Conservation (phyloP, 2,888 invertebrate genomes). For the Chalcis sispes region DNA sequence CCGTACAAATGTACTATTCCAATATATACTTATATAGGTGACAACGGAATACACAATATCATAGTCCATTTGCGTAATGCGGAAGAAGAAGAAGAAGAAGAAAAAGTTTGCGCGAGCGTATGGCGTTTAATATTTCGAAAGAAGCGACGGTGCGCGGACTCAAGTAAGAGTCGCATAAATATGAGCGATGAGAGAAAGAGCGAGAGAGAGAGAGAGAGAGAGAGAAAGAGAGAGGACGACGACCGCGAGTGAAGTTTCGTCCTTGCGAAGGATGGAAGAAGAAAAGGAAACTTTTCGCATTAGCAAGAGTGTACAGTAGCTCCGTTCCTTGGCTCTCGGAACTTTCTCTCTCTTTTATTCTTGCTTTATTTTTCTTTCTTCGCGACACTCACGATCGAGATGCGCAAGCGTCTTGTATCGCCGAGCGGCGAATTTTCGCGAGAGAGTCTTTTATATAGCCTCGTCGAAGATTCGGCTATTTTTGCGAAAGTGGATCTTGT, state of each 20-base stretch:
- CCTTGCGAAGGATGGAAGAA: too few species aligned
- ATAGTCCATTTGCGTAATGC: constrained; percentile 45
- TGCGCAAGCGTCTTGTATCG: background rate
- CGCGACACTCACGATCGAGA: background rate
- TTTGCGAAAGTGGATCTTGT: constrained; percentile 33
- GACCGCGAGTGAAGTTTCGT: constrained; percentile 47
- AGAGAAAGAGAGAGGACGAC: too few species aligned
- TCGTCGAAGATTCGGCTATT: constrained; percentile 24
- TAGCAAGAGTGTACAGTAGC: constrained; percentile 61
- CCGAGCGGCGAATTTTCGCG: background rate
- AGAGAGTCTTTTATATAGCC: constrained; percentile 18
- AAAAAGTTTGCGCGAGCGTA: constrained; percentile 52
- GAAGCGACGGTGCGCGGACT: background rate
- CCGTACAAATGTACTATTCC: background rate
- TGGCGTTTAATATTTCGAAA: constrained; percentile 61
- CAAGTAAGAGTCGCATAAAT: constrained; percentile 60
- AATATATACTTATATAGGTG: background rate
- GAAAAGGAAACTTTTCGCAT: constrained; percentile 63
- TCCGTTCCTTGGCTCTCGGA: constrained; percentile 22
- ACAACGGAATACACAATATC: constrained; percentile 17
- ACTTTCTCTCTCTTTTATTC: background rate
- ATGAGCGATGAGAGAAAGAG: too few species aligned
- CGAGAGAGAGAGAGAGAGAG: too few species aligned
- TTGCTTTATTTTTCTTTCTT: too few species aligned
- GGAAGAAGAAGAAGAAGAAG: too few species aligned